phyloP scores from a whole-genome alignment of 1,140 invertebrate species.

The Diorhabda elongata region DNA sequence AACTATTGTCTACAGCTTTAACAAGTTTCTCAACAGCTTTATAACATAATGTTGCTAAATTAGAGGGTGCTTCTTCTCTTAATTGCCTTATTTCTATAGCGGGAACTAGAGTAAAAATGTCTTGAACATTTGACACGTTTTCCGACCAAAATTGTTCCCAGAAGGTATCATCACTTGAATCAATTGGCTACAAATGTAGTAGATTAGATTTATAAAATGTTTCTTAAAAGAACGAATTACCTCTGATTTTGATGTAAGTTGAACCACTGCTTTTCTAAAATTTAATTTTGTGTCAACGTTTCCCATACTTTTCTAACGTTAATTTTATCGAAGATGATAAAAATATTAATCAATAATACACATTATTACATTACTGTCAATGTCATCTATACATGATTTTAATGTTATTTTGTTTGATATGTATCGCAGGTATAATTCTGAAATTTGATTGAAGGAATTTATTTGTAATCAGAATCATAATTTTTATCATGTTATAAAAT shows the following conservation, averaged over 20 bases:
- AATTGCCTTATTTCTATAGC: slow-evolving; percentile 89
- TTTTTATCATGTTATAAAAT: too few species aligned
- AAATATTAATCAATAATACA: neutral
- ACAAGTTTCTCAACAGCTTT: slow-evolving; percentile 97
- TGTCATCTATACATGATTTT: neutral
- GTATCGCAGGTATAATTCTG: too few species aligned
- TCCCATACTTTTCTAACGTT: slow-evolving; percentile 68
- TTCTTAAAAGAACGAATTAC: slow-evolving; percentile 51
- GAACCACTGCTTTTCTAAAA: slow-evolving; percentile 95
- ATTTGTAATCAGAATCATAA: too few species aligned
- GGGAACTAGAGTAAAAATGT: slow-evolving; percentile 95
- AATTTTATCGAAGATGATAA: neutral
- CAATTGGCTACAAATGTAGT: slow-evolving; percentile 67
- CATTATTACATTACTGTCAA: neutral
- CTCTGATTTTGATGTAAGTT: slow-evolving; percentile 93
- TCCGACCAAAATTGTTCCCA: slow-evolving; percentile 99
- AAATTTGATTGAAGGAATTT: too few species aligned
- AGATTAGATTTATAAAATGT: slow-evolving; percentile 8
- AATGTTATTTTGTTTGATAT: too few species aligned
- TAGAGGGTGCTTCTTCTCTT: slow-evolving; percentile 94
- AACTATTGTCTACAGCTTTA: slow-evolving; percentile 88
- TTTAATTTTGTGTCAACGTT: slow-evolving; percentile 96
- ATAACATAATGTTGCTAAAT: slow-evolving; percentile 96
- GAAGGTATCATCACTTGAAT: slow-evolving; percentile 87
- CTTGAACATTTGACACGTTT: slow-evolving; percentile 88